These are phyloP conservation scores for Bettongia penicillata DNA, from an alignment of 2,113 vertebrate genomes.

Conservation along the genomic window DNA sequence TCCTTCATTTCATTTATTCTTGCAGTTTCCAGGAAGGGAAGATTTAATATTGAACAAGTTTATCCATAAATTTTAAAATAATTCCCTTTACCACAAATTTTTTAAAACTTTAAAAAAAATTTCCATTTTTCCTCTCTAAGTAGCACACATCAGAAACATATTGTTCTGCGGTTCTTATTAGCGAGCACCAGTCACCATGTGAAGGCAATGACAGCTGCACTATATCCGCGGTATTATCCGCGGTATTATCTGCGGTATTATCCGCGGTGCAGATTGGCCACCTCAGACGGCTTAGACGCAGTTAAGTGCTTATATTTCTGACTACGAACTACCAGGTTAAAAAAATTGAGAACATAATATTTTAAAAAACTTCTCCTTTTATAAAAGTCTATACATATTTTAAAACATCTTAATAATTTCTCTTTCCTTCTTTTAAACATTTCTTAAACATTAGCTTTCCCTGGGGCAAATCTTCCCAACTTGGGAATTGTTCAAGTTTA, in stretches of 20 bases:
- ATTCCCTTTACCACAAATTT: background rate
- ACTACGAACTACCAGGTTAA: background rate
- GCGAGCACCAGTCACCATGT: rapidly evolving
- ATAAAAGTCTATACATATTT: background rate
- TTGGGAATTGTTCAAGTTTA: conserved; percentile 20
- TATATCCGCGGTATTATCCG: rapidly evolving
- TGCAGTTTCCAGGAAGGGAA: background rate
- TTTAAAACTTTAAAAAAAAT: background rate
- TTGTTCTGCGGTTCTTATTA: background rate
- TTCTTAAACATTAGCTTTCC: conserved; percentile 40
- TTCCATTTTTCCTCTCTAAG: background rate
- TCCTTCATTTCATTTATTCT: background rate
- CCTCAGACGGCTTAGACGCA: rapidly evolving
- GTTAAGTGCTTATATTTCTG: background rate
- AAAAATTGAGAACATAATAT: background rate
- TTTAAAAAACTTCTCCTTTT: conserved; percentile 36
- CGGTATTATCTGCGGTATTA: no score
- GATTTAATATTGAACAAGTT: conserved; percentile 30
- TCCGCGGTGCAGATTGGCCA: rapidly evolving
- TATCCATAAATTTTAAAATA: conserved; percentile 25
- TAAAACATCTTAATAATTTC: conserved; percentile 38
- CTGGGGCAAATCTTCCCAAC: background rate
- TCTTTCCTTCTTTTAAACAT: conserved; percentile 30
- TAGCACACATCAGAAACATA: conserved; percentile 22
- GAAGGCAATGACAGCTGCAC: background rate